phyloP scores from a whole-genome alignment of 2,888 invertebrate species.

The Automeris io region DNA sequence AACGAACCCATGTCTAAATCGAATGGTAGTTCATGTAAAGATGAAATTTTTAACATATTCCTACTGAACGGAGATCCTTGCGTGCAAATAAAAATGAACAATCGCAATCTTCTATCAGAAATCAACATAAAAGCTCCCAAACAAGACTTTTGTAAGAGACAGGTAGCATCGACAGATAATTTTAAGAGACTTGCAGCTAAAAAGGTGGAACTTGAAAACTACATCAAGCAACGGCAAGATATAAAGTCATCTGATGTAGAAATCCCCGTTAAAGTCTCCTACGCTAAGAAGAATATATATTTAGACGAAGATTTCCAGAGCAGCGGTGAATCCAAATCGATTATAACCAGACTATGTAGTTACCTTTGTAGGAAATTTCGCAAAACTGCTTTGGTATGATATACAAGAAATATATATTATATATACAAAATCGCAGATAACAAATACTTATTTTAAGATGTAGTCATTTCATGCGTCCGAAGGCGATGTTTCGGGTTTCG shows the following conservation, averaged over 20 bases:
- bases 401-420: too few relatives aligned
- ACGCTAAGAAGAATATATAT: conserved; percentile 53
- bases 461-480: too few relatives aligned
- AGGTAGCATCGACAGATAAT: conserved; percentile 51
- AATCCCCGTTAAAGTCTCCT: conserved; percentile 54
- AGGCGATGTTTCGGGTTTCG: too few relatives aligned
- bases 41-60: conserved; percentile 44
- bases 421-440: too few relatives aligned
- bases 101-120: conserved; percentile 48
- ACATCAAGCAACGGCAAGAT: conserved; percentile 24
- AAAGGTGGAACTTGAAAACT: conserved; percentile 37
- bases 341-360: conserved; percentile 53
- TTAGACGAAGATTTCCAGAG: conserved; percentile 42
- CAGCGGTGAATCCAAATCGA: conserved; percentile 35
- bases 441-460: too few relatives aligned
- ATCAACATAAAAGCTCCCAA: conserved; percentile 41
- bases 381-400: conserved; percentile 26
- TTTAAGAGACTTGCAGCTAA: conserved; percentile 43
- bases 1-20: not conserved
- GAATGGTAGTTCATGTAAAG: conserved; percentile 17
- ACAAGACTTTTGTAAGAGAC: conserved; percentile 17
- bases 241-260: conserved; percentile 34
- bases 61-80: conserved; percentile 24
- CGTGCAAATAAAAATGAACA: conserved; percentile 44
- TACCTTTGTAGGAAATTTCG: conserved; percentile 55